phyloP scores from a whole-genome alignment of 2,797 vertebrate genomes.

The Chaenodraco wilsoni region DNA sequence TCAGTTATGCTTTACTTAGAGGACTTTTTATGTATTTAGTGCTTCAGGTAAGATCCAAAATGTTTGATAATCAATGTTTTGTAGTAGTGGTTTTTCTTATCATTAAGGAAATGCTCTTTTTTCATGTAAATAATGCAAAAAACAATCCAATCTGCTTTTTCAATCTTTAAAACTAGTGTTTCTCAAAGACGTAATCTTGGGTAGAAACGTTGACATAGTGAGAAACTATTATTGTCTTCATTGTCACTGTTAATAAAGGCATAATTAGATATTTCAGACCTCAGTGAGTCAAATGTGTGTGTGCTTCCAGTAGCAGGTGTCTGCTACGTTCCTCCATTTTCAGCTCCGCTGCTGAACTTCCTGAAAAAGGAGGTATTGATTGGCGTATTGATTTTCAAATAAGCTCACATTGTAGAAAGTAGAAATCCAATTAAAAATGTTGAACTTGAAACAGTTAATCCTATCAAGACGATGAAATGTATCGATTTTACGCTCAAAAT shows the following conservation, averaged over 20 bases:
- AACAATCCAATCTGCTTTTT: background rate
- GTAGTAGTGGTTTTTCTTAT: background rate
- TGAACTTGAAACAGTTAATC: constrained; percentile 79
- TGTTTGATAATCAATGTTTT: background rate
- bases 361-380: constrained; percentile 74
- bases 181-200: background rate
- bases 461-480: constrained; percentile 80
- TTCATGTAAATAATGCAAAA: background rate
- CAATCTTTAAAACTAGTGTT: background rate
- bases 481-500: constrained; percentile 79
- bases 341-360: constrained; percentile 62
- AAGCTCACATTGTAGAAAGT: constrained; percentile 75
- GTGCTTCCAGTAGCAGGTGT: constrained; percentile 58
- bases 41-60: background rate
- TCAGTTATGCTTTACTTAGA: background rate
- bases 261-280: constrained; percentile 35
- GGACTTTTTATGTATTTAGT: background rate
- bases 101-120: background rate
- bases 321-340: constrained; percentile 32
- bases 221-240: background rate
- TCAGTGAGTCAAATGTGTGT: background rate
- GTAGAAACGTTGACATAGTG: background rate
- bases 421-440: constrained; percentile 84
- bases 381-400: constrained; percentile 84
- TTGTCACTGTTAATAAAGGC: background rate